Conservation (phyloP, 1,140 invertebrate species). For the Maniola jurtina region DNA sequence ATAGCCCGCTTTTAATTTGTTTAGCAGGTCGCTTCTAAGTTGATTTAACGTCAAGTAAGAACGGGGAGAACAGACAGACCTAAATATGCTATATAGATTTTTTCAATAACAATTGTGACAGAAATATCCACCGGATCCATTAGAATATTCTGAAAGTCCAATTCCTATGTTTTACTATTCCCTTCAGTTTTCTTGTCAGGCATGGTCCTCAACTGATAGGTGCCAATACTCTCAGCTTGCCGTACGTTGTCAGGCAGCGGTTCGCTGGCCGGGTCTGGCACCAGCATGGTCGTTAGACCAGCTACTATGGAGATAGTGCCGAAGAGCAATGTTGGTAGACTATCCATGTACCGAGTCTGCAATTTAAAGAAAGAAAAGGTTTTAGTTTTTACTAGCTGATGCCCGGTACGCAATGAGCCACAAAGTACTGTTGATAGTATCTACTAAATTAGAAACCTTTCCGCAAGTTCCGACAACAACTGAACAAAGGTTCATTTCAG, state of each 20-base stretch:
- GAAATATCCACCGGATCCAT: neutral
- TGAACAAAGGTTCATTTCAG: too few relatives aligned
- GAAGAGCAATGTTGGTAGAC: conserved; percentile 41
- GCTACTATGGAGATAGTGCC: conserved; percentile 45
- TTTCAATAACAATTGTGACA: neutral
- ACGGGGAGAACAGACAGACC: too few relatives aligned
- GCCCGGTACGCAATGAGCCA: too few relatives aligned
- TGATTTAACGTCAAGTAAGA: too few relatives aligned
- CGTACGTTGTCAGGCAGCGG: conserved; percentile 59
- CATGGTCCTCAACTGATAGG: conserved; percentile 2
- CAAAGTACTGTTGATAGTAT: too few relatives aligned
- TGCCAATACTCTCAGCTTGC: conserved; percentile 53
- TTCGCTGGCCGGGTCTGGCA: conserved; percentile 56
- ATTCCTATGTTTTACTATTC: neutral
- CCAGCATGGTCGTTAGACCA: conserved; percentile 50
- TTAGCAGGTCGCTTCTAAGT: too few relatives aligned
- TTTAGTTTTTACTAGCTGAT: neutral
- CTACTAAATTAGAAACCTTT: too few relatives aligned
- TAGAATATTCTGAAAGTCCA: neutral
- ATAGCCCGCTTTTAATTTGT: too few relatives aligned
- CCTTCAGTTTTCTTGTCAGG: neutral
- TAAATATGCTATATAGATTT: too few relatives aligned
- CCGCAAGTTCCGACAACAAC: too few relatives aligned
- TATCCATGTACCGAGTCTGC: conserved; percentile 41
- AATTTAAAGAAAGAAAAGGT: conserved; percentile 16